Evolutionary conservation across 2,797 vertebrate species (phyloP).

Genomic region (Muscicapa comitata): DNA sequence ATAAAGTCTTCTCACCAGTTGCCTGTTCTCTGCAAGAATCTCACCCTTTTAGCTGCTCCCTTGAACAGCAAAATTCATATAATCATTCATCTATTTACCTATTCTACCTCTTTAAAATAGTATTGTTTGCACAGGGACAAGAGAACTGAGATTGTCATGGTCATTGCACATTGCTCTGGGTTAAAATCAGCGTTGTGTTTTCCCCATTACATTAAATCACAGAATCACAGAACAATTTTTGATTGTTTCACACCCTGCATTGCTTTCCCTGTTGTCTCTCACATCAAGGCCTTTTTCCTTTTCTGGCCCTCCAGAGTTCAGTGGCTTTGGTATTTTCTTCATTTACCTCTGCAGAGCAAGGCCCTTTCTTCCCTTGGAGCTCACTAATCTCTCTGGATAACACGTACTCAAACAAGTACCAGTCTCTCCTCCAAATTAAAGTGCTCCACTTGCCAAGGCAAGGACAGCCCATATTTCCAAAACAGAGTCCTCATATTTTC

Average conservation of each 20-base stretch:
- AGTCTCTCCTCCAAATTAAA: background rate
- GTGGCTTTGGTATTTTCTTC: background rate
- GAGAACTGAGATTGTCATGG: background rate
- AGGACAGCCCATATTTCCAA: background rate
- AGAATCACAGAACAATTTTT: background rate
- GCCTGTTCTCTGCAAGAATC: background rate
- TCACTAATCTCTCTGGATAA: background rate
- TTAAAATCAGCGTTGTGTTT: background rate
- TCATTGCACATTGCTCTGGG: background rate
- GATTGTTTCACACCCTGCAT: background rate
- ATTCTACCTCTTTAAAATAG: background rate
- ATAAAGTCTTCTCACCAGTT: background rate
- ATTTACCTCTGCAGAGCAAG: background rate
- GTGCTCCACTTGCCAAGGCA: background rate
- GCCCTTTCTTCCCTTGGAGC: background rate
- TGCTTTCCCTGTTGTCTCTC: background rate
- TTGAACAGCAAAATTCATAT: background rate
- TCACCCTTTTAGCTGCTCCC: background rate
- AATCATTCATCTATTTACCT: background rate
- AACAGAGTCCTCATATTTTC: background rate
- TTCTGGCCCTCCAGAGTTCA: background rate
- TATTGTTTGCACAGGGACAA: background rate
- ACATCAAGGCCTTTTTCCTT: background rate
- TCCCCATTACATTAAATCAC: background rate
- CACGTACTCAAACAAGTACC: background rate